These are phyloP conservation scores for Nyctereutes procyonoides DNA, from an alignment of 2,113 vertebrate genomes.

Conservation along the genomic window DNA sequence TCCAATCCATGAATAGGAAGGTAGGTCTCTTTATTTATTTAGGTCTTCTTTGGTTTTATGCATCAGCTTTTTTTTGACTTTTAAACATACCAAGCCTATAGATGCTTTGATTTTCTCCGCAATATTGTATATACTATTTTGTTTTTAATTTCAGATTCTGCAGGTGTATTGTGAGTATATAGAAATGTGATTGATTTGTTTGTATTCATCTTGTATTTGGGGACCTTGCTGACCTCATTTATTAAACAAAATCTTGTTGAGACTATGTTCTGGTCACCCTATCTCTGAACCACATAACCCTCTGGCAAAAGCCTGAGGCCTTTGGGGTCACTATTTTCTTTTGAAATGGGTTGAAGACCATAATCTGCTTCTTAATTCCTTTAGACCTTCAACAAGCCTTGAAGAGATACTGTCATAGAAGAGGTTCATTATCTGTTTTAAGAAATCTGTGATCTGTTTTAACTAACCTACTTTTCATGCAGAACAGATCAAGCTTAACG, in stretches of 20 bases:
- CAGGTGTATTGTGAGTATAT: not conserved
- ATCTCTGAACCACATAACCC: not conserved
- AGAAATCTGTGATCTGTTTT: slow-evolving; percentile 26
- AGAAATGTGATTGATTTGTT: not conserved
- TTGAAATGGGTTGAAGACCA: not conserved
- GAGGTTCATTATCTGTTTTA: not conserved
- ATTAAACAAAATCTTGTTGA: not conserved
- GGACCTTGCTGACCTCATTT: not conserved
- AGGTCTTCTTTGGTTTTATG: not conserved
- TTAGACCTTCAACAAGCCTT: not conserved
- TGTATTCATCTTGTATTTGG: not conserved
- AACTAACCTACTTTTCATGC: not conserved
- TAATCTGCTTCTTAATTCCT: not conserved
- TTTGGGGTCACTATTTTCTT: not conserved
- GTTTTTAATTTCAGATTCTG: slow-evolving; percentile 9
- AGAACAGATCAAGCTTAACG: not conserved
- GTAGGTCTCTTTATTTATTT: not conserved
- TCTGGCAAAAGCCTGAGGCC: not conserved
- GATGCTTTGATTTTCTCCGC: not conserved
- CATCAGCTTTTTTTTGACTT: not conserved
- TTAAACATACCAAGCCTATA: not conserved
- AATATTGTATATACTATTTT: not conserved
- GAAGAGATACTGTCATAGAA: not conserved
- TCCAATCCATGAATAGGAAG: not conserved
- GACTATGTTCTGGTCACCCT: not conserved